These are phyloP conservation scores for Zophobas morio DNA, from an alignment of 1,140 invertebrate species.

Conservation along the genomic window DNA sequence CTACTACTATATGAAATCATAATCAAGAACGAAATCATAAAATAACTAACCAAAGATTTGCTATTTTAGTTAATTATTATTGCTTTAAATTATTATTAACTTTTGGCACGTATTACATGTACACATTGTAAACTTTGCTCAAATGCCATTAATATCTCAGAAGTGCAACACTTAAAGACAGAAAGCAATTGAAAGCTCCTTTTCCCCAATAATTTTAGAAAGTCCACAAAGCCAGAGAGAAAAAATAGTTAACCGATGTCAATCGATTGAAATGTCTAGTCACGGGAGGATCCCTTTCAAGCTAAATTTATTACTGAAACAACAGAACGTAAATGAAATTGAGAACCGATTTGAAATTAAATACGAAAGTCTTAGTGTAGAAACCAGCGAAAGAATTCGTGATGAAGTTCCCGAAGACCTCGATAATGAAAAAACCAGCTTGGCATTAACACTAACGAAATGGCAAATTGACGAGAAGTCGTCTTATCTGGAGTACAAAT, in stretches of 20 bases:
- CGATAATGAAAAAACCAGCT: constrained; percentile 22
- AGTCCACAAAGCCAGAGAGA: constrained; percentile 7
- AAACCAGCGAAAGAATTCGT: constrained; percentile 44
- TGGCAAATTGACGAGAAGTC: constrained; percentile 47
- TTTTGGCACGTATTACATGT: too few species aligned
- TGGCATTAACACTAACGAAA: constrained; percentile 28
- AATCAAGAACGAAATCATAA: too few species aligned
- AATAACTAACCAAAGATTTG: too few species aligned
- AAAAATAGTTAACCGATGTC: constrained; percentile 35
- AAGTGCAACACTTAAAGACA: too few species aligned
- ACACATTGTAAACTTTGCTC: too few species aligned
- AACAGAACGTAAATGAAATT: constrained; percentile 50
- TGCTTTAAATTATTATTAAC: too few species aligned
- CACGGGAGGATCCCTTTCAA: constrained; percentile 38
- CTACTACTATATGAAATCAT: too few species aligned
- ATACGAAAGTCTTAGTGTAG: constrained; percentile 54
- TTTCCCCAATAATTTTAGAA: not conserved
- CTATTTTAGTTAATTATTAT: too few species aligned
- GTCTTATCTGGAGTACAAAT: constrained; percentile 22
- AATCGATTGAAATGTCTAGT: constrained; percentile 35
- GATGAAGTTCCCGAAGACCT: constrained; percentile 14
- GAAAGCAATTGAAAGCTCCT: too few species aligned
- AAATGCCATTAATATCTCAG: too few species aligned
- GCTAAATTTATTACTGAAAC: constrained; percentile 55
- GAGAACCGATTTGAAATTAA: constrained; percentile 33